Evolutionary conservation across 1,140 invertebrate species (phyloP), one percentile per base, ranked within the genome.

Genomic region (Drosophila ananassae): DNA sequence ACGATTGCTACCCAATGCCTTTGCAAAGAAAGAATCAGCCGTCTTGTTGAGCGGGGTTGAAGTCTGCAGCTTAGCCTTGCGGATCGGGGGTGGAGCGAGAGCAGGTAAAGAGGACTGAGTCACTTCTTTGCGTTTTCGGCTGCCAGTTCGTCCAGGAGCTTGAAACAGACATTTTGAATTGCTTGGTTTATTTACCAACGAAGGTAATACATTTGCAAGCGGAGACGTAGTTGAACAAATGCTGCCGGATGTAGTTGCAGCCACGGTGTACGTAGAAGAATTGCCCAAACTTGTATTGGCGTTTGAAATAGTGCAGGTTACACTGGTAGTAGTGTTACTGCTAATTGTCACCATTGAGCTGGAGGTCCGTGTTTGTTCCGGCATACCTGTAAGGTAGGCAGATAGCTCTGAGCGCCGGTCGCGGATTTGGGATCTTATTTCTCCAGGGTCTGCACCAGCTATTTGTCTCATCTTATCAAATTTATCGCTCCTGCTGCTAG

Each of bases 361-460:
- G 30, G 30, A 8, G 9, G 8, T 8, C 30, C 6, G 6, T 32
- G 30, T 32, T 41, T n/a, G 37, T 2, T 41, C 37, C 4, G 37
- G 37, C 37, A 5, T 41, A 41, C 10, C 30, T 52, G 28, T 1
- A 9, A 4, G 28, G n/a, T 25, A 0, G 28, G 50, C 13, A 37
- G 34, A 37, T 10, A 12, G 5, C 3, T 41, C 37, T 13, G 37
- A 12, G 12, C n/a, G 37, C 4, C 12, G 10, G 37, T 3, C n/a
- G 13, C 51, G 9, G 3, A 34, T 21, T 37, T 53, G 51, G 21
- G 28, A 53, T 21, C 9, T 12, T n/a, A 32, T 34, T 34, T 34
- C 51, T 21, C 7, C 28, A 34, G 28, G 28, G 28, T 34, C 30
- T 22, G n/a, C 37, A 41, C 37, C 37, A 41, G 30, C 51, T 53